Evolutionary conservation across 1,140 invertebrate genomes (phyloP), one percentile per base, ranked within the genome.

Genomic region (Caerostris extrusa): DNA sequence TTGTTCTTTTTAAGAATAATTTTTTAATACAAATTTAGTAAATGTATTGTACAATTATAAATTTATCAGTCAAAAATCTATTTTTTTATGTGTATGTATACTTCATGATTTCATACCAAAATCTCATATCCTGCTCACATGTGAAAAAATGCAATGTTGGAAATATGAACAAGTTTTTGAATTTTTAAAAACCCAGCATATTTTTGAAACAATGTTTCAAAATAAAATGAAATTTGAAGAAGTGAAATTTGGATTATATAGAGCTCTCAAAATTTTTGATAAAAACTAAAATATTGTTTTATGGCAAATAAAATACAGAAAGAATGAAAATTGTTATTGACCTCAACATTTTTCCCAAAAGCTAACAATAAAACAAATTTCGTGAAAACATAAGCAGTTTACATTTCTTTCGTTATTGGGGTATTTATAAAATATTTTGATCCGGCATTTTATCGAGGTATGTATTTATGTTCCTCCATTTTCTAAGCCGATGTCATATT

Each of bases 351-450:
- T 67, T 17, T 67, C 61, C n/a, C 61, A 67, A 17, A 67, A 67
- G 61, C 61, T 67, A 17, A 12, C 17, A 4, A 1, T 17, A 67
- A 67, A n/a, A 67, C 4, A 17, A 67, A 17, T 67, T 67, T 67
- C 61, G n/a, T 67, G n/a, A 67, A 67, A 17, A 67, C 34, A 34
- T 34, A 34, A 34, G 34, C 34, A 5, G 61, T 67, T 67, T 67
- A 67, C 61, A 17, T n/a, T 17, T 17, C 14, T n/a, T 14, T 67
- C n/a, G 61, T 67, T n/a, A 67, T 67, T 67, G 61, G 6, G 17
- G 61, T 67, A 67, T n/a, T 67, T 67, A 67, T 67, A 67, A 67
- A 67, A 67, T n/a, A 67, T 67, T 67, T 67, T 67, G 61, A 67
- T 67, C 12, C n/a, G 14, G 12, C n/a, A 12, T 67, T 67, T 67